A percentile compares a stretch with the other conserved stretches of the same genome.
phyloP scores from a whole-genome alignment of 2,888 invertebrate genomes.

The Metacarcinus magister region DNA sequence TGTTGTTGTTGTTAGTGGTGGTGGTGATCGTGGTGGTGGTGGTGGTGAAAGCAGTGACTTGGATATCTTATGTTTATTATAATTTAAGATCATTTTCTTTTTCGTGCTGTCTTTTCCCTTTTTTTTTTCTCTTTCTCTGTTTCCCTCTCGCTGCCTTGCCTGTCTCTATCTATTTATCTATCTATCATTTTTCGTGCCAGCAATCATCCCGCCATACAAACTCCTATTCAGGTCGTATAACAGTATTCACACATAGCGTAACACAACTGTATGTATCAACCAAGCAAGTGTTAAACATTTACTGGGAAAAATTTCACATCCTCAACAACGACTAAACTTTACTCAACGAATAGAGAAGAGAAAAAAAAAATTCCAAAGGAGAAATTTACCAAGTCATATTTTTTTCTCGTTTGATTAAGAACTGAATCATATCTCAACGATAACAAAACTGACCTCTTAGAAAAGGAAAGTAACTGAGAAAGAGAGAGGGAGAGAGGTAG shows the following conservation, averaged over 20 bases:
- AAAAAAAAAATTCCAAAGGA: not conserved
- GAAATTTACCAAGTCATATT: not conserved
- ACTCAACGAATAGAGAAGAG: not conserved
- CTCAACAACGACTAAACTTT: not conserved
- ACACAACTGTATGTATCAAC: not conserved
- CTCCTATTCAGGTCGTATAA: not conserved
- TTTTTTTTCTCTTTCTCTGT: conserved; percentile 46
- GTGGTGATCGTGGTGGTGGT: not conserved
- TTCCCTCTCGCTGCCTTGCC: conserved; percentile 35
- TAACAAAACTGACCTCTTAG: not conserved
- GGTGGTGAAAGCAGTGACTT: conserved; percentile 8
- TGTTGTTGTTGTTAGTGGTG: not conserved
- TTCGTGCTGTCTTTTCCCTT: not conserved
- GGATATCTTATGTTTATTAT: not conserved
- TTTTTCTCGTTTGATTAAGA: conserved; percentile 10
- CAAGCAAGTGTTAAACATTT: not conserved
- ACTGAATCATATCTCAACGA: not conserved
- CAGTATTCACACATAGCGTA: not conserved
- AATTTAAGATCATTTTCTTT: not conserved
- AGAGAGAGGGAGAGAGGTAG: not conserved
- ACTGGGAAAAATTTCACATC: not conserved
- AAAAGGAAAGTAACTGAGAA: not conserved
- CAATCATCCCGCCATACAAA: not conserved
- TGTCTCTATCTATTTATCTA: not conserved
- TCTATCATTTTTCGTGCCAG: not conserved